These are phyloP conservation scores for Atopsyche davidsoni DNA, from an alignment of 1,140 invertebrate species.

Conservation along the genomic window DNA sequence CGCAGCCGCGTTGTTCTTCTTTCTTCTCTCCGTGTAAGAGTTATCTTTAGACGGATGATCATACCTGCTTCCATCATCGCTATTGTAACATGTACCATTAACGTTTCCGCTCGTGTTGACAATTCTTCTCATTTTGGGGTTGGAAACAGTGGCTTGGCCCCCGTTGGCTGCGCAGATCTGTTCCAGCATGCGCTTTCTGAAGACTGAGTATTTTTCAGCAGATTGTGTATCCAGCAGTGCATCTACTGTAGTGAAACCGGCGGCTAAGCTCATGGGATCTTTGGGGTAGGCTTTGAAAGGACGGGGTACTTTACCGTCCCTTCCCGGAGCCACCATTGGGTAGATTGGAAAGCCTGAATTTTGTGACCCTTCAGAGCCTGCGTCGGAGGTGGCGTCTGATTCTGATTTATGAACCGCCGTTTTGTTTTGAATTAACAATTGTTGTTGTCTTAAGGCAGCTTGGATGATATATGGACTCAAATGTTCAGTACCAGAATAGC, in stretches of 20 bases:
- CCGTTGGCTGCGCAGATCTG: slow-evolving; percentile 57
- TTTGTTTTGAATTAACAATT: slow-evolving; percentile 8
- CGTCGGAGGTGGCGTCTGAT: slow-evolving; percentile 17
- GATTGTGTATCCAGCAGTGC: slow-evolving; percentile 47
- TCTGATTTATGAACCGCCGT: slow-evolving; percentile 11
- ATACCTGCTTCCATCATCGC: slow-evolving; percentile 34
- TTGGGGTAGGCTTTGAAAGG: slow-evolving; percentile 70
- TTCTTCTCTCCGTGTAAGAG: slow-evolving; percentile 78
- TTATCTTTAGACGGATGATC: slow-evolving; percentile 61
- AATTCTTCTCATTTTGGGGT: slow-evolving; percentile 59
- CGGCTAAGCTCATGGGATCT: slow-evolving; percentile 55
- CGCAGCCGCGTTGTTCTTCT: slow-evolving; percentile 93
- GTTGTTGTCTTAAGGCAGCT: slow-evolving; percentile 21
- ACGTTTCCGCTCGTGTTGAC: slow-evolving; percentile 35
- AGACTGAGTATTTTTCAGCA: slow-evolving; percentile 59
- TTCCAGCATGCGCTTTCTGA: slow-evolving; percentile 58
- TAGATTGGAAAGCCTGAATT: slow-evolving; percentile 15
- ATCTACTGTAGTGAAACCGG: slow-evolving; percentile 43
- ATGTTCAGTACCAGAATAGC: slow-evolving; percentile 30
- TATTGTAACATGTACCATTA: slow-evolving; percentile 19
- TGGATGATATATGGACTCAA: slow-evolving; percentile 28
- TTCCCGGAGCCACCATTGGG: slow-evolving; percentile 24
- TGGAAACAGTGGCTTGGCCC: slow-evolving; percentile 48
- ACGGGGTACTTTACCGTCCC: slow-evolving; percentile 43
- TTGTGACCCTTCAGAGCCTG: slow-evolving; percentile 16